A percentile compares a stretch with the other conserved stretches of the same genome.
phyloP scores from a whole-genome alignment of 2,113 vertebrate species.

The Bubalus kerabau region DNA sequence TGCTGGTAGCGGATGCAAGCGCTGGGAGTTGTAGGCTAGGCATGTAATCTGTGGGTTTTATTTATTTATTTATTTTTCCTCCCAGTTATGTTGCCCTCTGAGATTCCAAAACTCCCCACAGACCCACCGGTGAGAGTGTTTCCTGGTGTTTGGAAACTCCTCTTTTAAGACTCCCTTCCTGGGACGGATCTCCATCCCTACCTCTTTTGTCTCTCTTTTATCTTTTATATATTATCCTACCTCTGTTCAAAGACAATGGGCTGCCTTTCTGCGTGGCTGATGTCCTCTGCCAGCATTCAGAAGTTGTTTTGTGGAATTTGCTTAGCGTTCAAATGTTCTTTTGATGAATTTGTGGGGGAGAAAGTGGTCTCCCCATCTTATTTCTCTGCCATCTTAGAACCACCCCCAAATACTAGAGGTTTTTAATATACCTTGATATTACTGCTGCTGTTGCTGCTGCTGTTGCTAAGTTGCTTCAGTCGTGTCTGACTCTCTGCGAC shows the following conservation, averaged over 20 bases:
- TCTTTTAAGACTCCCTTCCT: background rate
- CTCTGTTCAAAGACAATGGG: background rate
- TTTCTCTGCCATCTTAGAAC: background rate
- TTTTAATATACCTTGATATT: background rate
- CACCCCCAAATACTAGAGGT: background rate
- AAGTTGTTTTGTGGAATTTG: background rate
- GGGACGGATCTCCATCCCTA: background rate
- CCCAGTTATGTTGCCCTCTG: background rate
- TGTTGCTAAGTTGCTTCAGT: too few species aligned
- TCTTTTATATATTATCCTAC: background rate
- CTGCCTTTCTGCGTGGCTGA: background rate
- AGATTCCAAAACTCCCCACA: background rate
- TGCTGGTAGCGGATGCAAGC: background rate
- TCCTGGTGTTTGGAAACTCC: background rate
- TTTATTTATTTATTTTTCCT: background rate
- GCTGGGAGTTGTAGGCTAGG: background rate
- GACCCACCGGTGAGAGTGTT: accelerated
- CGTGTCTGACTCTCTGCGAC: too few species aligned
- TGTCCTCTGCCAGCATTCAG: background rate
- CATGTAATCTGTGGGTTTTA: background rate
- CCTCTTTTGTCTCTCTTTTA: background rate
- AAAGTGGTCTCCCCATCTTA: accelerated
- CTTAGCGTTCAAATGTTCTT: background rate
- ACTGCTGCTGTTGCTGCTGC: background rate
- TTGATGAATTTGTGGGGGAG: background rate